Conservation (phyloP, 1,140 invertebrate genomes). For the Zaprionus africanus region DNA sequence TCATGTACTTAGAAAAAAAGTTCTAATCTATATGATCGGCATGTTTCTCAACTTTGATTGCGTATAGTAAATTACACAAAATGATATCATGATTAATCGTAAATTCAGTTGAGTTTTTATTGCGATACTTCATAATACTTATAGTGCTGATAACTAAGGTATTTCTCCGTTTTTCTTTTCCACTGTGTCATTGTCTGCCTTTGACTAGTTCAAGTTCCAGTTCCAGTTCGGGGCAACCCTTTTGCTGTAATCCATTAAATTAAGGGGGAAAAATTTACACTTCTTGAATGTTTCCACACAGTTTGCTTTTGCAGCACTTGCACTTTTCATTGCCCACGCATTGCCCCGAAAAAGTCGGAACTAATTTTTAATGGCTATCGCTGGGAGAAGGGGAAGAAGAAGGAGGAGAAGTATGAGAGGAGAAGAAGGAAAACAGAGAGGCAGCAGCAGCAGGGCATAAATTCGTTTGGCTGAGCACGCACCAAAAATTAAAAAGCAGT, state of each 20-base stretch:
- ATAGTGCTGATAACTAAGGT: slow-evolving; percentile 20
- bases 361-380: slow-evolving; percentile 4
- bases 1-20: background rate
- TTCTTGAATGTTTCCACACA: slow-evolving; percentile 79
- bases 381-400: background rate
- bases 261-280: slow-evolving; percentile 54
- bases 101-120: slow-evolving; percentile 15
- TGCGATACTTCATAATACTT: slow-evolving; percentile 27
- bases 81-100: background rate
- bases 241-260: slow-evolving; percentile 44
- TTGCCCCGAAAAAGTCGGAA: slow-evolving; percentile 21
- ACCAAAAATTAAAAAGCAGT: slow-evolving; percentile 61
- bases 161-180: slow-evolving; percentile 1
- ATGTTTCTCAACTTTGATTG: background rate
- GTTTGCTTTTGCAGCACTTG: slow-evolving; percentile 74
- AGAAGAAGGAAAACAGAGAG: background rate
- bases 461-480: slow-evolving; percentile 63
- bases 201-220: slow-evolving; percentile 19
- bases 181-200: background rate
- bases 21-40: background rate
- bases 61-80: slow-evolving; percentile 16
- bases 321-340: slow-evolving; percentile 67
- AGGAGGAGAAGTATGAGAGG: background rate
- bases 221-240: slow-evolving; percentile 23
- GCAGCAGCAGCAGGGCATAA: slow-evolving; percentile 51